Percentiles rank a stretch among this genome's conserved stretches.
Evolutionary conservation across 2,797 vertebrate genomes (phyloP).

Genomic region (Pipistrellus pipistrellus): DNA sequence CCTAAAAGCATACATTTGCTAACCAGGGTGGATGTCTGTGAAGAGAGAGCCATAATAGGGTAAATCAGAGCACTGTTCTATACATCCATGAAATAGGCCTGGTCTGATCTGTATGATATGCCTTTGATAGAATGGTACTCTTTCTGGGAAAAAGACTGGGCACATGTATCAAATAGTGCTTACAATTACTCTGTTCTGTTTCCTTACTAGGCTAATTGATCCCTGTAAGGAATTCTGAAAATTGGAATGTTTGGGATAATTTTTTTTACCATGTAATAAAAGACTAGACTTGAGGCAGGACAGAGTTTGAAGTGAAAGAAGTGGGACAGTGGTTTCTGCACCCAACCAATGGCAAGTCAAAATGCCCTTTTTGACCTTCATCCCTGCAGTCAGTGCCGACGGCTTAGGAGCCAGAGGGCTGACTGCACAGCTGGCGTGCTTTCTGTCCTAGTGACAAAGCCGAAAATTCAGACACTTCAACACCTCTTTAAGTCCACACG

Average conservation of each 20-base stretch:
- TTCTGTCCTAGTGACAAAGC: neutral
- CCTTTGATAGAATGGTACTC: constrained; percentile 13
- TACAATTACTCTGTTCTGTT: neutral
- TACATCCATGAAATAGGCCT: neutral
- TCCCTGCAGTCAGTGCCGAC: neutral
- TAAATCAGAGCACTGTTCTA: neutral
- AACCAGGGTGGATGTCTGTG: neutral
- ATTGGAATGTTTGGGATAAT: neutral
- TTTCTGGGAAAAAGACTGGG: neutral
- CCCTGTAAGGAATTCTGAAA: neutral
- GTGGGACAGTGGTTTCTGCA: neutral
- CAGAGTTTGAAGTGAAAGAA: neutral
- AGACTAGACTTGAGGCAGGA: neutral
- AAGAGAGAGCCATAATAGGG: neutral
- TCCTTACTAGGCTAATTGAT: neutral
- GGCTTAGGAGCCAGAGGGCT: neutral
- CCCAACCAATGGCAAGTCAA: neutral
- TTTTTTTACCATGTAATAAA: constrained; percentile 4
- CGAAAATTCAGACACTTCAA: constrained; percentile 8
- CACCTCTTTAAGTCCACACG: neutral
- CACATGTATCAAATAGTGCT: neutral
- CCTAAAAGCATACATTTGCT: neutral
- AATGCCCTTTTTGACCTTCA: neutral
- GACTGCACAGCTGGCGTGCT: neutral
- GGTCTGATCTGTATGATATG: neutral